Conservation (phyloP, 2,797 vertebrate species). For the Sebastes variabilis region DNA sequence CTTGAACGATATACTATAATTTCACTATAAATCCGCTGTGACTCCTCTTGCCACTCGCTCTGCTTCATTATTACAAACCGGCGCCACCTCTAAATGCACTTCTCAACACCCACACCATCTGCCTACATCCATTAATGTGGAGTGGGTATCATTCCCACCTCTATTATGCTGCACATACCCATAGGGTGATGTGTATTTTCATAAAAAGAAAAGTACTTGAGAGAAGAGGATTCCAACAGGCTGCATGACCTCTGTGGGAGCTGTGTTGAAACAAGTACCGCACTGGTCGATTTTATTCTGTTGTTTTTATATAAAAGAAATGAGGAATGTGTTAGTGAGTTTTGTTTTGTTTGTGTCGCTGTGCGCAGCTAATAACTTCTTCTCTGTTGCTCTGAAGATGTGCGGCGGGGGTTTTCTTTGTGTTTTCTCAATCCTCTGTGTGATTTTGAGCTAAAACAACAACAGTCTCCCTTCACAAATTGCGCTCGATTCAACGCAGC, state of each 20-base stretch:
- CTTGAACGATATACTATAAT: neutral
- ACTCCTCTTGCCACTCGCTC: neutral
- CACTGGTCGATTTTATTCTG: neutral
- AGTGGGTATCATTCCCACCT: conserved; percentile 37
- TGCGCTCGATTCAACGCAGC: conserved; percentile 24
- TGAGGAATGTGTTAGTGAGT: neutral
- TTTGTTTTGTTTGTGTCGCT: conserved; percentile 6
- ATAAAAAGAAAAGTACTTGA: conserved; percentile 14
- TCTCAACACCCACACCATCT: conserved; percentile 56
- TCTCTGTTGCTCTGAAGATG: neutral
- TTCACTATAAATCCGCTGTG: conserved; percentile 4
- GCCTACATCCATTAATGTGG: conserved; percentile 56
- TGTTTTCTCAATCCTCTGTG: conserved; percentile 17
- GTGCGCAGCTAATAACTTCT: neutral
- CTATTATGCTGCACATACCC: neutral
- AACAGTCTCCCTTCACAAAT: conserved; percentile 24
- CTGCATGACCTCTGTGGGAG: conserved; percentile 4
- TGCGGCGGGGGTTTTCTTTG: neutral
- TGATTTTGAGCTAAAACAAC: conserved; percentile 18
- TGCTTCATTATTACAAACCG: conserved; percentile 32
- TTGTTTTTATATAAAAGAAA: neutral
- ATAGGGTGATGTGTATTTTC: conserved; percentile 25
- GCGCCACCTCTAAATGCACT: conserved; percentile 43
- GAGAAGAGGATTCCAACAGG: conserved; percentile 19
- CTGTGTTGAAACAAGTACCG: neutral